A percentile compares a stretch with the other conserved stretches of the same genome.
phyloP scores from a whole-genome alignment of 2,113 vertebrate genomes.

The Corythornis vintsioides region DNA sequence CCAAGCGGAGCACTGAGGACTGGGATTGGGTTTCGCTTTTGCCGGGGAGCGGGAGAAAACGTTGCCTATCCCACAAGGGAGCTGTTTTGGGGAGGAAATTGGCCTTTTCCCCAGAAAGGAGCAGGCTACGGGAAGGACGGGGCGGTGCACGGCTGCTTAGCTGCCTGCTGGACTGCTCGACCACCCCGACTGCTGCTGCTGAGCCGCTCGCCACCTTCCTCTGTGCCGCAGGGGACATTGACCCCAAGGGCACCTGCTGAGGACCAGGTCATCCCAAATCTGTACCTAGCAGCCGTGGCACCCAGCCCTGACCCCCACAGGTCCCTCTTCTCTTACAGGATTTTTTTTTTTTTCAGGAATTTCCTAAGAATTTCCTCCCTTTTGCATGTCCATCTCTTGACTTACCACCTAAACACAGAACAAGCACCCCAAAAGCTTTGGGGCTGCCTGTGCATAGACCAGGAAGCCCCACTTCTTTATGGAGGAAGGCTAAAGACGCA shows the following conservation, averaged over 20 bases:
- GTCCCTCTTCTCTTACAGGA: background rate
- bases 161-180: background rate
- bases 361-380: background rate
- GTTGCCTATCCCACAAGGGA: fast-evolving
- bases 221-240: background rate
- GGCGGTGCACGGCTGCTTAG: background rate
- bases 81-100: background rate
- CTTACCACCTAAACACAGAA: background rate
- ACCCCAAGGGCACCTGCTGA: background rate
- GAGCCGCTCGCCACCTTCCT: background rate
- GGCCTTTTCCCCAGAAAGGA: background rate
- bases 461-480: fast-evolving
- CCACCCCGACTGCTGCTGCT: background rate
- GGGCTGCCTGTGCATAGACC: fast-evolving
- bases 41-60: background rate
- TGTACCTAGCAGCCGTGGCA: background rate
- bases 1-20: background rate
- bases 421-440: background rate
- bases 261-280: background rate
- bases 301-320: fast-evolving
- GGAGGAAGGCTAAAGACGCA: background rate
- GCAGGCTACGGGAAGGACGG: background rate
- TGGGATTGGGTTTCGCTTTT: background rate
- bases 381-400: background rate
- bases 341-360: background rate